Evolutionary conservation across 2,888 invertebrate genomes (phyloP), one percentile per base, ranked within the genome.

Genomic region (Pseudeuparius sepicola): DNA sequence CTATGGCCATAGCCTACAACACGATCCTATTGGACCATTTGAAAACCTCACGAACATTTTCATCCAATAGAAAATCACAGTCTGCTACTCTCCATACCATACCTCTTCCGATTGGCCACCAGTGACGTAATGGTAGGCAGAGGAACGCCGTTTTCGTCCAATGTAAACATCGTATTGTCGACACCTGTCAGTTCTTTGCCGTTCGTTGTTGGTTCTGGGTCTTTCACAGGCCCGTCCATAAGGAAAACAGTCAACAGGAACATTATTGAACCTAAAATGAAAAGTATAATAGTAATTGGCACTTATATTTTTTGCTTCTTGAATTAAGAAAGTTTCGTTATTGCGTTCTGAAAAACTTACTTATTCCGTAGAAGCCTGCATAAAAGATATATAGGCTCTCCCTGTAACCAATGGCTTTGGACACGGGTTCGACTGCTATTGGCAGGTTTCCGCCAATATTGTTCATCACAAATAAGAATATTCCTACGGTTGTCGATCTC

Each of bases 391-490:
- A 84, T 32, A 90, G 69, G 14, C 88, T 78, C 52, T 83, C 84
- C 46, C 87, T 68, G 60, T 85, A 89, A 5, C 87, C 86, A 39
- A 87, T 78, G 2, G 72, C 69, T 59, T 83, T 81, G 32, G 86
- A 76, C 2, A 88, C 77, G 0, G 88, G 88, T 59, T 88, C 87
- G 2, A 89, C 85, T 4, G 87, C 66, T 51, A 89, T 87, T 15
- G 89, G 89, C 50, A 89, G 65, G 62, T 89, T 89, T 18, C 89
- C 89, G 4, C 89, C 89, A 40, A 89, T 76, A 63, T 89, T 90
- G 66, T 89, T 89, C 85, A 89, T 89, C 2, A 89, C 85, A 61
- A 90, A 90, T 23, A 89, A 68, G 57, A 89, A 89, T 17, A 88
- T 73, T 1, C 88, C 89, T 9, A 89, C 78, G 0, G 86, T 83